Base-by-base conservation (phyloP, 2,888 invertebrate genomes). In the Mesorhabditis spiculigera region DNA sequence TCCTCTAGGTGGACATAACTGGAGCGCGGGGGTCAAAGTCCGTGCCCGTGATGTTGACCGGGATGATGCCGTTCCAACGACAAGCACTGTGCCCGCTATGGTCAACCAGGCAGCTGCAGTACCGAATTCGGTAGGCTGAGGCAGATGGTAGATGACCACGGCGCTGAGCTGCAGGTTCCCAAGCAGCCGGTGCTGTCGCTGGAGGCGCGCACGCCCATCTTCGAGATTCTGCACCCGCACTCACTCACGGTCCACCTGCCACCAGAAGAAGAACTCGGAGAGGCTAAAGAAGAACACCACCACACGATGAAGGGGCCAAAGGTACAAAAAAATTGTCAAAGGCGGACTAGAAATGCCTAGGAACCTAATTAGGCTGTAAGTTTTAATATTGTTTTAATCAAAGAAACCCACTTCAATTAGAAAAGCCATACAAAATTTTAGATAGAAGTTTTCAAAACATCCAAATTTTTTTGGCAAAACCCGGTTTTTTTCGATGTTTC, bases 11-110 rank as follows among this genome's bases (percentile, higher is more conserved):
- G 1, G 93, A 93, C 85, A 89, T 92, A n/a, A n/a, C 82, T 93
- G 93, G 93, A 92, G 92, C 3, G 85, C 94, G 76, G 93, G 88
- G 0, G 86, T 88, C 58, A n/a, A n/a, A n/a, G 91, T 93, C 67
- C 87, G n/a, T 93, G 4, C 93, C 91, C 86, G 92, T 93, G 45
- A 91, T 93, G 91, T 86, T 88, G 74, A 84, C 76, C 44, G 82
- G 82, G 58, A 69, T 78, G 45, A 82, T 82, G 82, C 82, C 82
- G 4, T 82, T 75, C n/a, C 67, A 80, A 82, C 69, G 82, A 82
- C 65, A 74, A 78, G 16, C n/a, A 72, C 78, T 64, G 76, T 76
- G 58, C 68, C 69, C 65, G 73, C 74, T 58, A 78, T 78, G 79
- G 68, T 79, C 45, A 74, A 75, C 45, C 67, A 72, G n/a, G 63